Evolutionary conservation across 2,888 invertebrate species (phyloP).

Genomic region (Choreutis nemorana): DNA sequence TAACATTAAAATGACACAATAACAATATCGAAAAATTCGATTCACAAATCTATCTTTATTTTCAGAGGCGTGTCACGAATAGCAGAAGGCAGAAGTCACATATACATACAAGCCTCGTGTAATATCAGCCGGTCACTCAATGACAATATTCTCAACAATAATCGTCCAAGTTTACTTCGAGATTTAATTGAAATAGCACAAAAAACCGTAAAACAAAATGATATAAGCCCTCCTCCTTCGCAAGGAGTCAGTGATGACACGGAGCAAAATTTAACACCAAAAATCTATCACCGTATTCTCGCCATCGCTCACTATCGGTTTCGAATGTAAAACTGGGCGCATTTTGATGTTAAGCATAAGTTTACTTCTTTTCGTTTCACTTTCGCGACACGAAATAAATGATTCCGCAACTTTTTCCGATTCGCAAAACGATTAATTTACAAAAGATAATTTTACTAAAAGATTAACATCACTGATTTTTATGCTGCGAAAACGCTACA

Average conservation of each 20-base stretch:
- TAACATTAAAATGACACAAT: slow-evolving; percentile 62
- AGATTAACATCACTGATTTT: slow-evolving; percentile 71
- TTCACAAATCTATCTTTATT: slow-evolving; percentile 63
- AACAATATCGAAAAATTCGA: slow-evolving; percentile 56
- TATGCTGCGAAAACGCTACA: slow-evolving; percentile 69
- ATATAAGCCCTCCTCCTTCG: slow-evolving; percentile 42
- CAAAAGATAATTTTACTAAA: slow-evolving; percentile 62
- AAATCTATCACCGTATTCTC: slow-evolving; percentile 67
- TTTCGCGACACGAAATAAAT: slow-evolving; percentile 54
- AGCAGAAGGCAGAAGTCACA: slow-evolving; percentile 65
- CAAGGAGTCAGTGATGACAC: slow-evolving; percentile 60
- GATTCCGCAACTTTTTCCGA: slow-evolving; percentile 46
- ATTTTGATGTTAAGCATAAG: slow-evolving; percentile 62
- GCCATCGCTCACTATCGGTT: slow-evolving; percentile 67
- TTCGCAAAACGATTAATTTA: slow-evolving; percentile 59
- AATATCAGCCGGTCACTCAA: slow-evolving; percentile 68
- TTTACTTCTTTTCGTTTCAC: slow-evolving; percentile 54
- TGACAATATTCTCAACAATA: slow-evolving; percentile 59
- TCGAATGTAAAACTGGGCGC: slow-evolving; percentile 62
- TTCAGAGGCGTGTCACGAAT: slow-evolving; percentile 67
- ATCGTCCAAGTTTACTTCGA: slow-evolving; percentile 42
- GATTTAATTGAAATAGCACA: slow-evolving; percentile 43
- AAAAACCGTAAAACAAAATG: slow-evolving; percentile 46
- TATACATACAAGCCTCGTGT: slow-evolving; percentile 68
- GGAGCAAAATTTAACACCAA: slow-evolving; percentile 66